phyloP scores from a whole-genome alignment of 2,888 invertebrate genomes.

The Andrena dorsata region DNA sequence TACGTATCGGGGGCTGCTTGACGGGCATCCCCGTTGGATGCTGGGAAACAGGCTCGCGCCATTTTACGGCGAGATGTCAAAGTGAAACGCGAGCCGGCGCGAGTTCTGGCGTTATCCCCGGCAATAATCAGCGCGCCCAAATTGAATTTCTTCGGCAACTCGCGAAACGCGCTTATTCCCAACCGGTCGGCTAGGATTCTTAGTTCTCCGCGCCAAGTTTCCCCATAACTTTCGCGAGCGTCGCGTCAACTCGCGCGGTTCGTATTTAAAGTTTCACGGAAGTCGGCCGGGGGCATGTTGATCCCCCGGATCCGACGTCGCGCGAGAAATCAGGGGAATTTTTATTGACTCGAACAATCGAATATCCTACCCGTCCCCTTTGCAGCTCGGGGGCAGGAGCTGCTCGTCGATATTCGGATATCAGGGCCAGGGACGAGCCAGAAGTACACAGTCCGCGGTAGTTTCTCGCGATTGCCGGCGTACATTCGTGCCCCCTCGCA shows the following conservation, averaged over 20 bases:
- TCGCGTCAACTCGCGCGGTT: conserved; percentile 40
- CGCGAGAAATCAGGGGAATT: conserved; percentile 55
- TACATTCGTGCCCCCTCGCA: conserved; percentile 40
- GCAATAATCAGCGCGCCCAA: conserved; percentile 15
- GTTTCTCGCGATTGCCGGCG: conserved; percentile 63
- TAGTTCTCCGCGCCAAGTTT: conserved; percentile 27
- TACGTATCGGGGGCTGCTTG: no score
- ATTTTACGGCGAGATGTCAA: no score
- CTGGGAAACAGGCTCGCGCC: no score
- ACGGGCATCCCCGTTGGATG: no score
- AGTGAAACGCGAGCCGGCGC: neutral
- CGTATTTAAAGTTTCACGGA: conserved; percentile 46
- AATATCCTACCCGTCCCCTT: conserved; percentile 6
- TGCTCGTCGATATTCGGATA: conserved; percentile 64
- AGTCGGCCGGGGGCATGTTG: conserved; percentile 12
- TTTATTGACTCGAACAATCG: conserved; percentile 60
- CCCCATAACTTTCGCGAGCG: conserved; percentile 45
- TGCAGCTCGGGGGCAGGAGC: neutral
- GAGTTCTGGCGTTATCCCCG: neutral
- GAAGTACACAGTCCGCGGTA: conserved; percentile 48
- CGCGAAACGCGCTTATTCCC: neutral
- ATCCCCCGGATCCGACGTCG: conserved; percentile 26
- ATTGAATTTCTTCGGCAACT: conserved; percentile 24
- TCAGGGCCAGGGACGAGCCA: conserved; percentile 38
- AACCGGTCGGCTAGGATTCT: conserved; percentile 20